Conservation (phyloP, 1,140 invertebrate genomes). For the Aricia agestis region DNA sequence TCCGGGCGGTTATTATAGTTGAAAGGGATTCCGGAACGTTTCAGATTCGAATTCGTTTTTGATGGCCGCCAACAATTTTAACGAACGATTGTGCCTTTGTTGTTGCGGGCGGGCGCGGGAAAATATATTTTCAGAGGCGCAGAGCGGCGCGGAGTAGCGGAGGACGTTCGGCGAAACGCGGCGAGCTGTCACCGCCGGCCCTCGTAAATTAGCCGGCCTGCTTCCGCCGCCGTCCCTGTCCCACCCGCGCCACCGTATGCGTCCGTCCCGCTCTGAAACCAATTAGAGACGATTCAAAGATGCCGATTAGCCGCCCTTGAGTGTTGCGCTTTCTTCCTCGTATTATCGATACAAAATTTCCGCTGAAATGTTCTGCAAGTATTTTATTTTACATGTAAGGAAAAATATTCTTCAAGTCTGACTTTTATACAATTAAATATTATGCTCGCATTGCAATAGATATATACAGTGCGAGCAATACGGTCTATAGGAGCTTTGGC, state of each 20-base stretch:
- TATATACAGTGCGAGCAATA: too few relatives aligned
- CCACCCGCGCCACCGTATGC: slow-evolving; percentile 27
- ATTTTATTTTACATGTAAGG: too few relatives aligned
- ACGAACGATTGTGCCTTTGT: slow-evolving; percentile 60
- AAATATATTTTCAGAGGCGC: slow-evolving; percentile 46
- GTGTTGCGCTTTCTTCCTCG: slow-evolving; percentile 27
- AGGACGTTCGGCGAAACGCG: slow-evolving; percentile 57
- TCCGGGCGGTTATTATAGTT: slow-evolving; percentile 3
- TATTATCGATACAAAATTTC: neutral
- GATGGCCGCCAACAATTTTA: slow-evolving; percentile 36
- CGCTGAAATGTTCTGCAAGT: neutral
- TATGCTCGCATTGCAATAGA: too few relatives aligned
- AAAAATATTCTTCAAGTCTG: too few relatives aligned
- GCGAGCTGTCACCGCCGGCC: slow-evolving; percentile 60
- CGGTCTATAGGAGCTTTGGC: too few relatives aligned
- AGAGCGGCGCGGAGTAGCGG: slow-evolving; percentile 51
- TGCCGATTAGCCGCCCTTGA: slow-evolving; percentile 47
- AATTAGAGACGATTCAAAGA: slow-evolving; percentile 58
- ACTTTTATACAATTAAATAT: too few relatives aligned
- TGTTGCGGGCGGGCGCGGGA: slow-evolving; percentile 37
- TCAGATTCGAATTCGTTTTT: slow-evolving; percentile 17
- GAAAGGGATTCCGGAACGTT: slow-evolving; percentile 9
- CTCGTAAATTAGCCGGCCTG: slow-evolving; percentile 58
- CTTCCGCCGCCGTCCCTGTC: slow-evolving; percentile 46
- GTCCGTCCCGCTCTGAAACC: slow-evolving; percentile 42